Evolutionary conservation across 2,888 invertebrate genomes (phyloP).

Genomic region (Lordiphosa fenestrarum): DNA sequence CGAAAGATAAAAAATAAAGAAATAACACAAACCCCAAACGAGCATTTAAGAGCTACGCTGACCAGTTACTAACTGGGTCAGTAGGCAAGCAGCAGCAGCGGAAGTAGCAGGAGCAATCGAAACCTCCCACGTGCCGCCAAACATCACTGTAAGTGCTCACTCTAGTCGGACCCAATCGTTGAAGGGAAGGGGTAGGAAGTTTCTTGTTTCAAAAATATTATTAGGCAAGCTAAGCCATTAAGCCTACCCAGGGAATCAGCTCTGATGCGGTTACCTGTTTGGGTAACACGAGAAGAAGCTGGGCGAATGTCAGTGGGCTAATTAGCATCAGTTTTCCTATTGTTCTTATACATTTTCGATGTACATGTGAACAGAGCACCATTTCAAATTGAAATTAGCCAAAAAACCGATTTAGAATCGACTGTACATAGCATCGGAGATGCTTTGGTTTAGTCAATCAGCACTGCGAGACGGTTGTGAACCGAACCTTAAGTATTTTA

Average conservation of each 20-base stretch:
- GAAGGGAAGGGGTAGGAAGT: neutral
- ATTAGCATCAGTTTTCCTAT: slow-evolving; percentile 6
- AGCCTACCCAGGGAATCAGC: slow-evolving; percentile 1
- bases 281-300: too few relatives aligned
- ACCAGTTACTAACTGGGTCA: slow-evolving; percentile 33
- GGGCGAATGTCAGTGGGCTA: neutral
- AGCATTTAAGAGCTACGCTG: slow-evolving; percentile 27
- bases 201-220: slow-evolving; percentile 3
- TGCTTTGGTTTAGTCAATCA: too few relatives aligned
- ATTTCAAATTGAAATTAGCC: too few relatives aligned
- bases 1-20: slow-evolving; percentile 2
- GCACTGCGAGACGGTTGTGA: too few relatives aligned
- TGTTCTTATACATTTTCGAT: neutral
- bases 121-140: slow-evolving; percentile 2
- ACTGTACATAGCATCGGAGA: too few relatives aligned
- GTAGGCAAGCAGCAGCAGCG: slow-evolving; percentile 25
- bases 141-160: slow-evolving; percentile 7
- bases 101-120: neutral
- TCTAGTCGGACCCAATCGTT: too few relatives aligned
- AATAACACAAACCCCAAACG: slow-evolving; percentile 14
- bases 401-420: too few relatives aligned
- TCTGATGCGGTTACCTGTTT: slow-evolving; percentile 3
- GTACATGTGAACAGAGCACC: too few relatives aligned
- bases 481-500: too few relatives aligned
- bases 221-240: slow-evolving; percentile 7